These are phyloP conservation scores for Clistopyga incitator DNA, from an alignment of 2,888 invertebrate species.

Conservation along the genomic window DNA sequence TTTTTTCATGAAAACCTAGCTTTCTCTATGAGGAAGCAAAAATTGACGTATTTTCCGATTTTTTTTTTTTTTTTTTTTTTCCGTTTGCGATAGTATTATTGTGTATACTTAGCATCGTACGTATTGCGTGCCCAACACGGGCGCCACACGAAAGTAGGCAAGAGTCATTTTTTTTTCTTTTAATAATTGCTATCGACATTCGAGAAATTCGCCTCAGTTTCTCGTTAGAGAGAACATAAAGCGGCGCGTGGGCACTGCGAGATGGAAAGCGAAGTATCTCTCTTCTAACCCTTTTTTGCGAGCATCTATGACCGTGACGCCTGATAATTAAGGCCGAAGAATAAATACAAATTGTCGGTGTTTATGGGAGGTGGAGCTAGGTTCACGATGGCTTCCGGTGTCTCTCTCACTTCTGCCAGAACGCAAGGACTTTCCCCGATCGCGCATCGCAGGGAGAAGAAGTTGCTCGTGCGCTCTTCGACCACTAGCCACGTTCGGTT, in stretches of 20 bases:
- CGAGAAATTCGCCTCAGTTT: slow-evolving; percentile 33
- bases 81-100: neutral
- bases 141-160: slow-evolving; percentile 43
- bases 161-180: slow-evolving; percentile 31
- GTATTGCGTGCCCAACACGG: neutral
- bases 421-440: slow-evolving; percentile 62
- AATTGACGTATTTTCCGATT: neutral
- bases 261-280: slow-evolving; percentile 53
- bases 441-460: slow-evolving; percentile 20
- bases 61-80: neutral
- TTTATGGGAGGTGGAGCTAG: slow-evolving; percentile 7
- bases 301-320: slow-evolving; percentile 50
- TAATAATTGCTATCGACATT: slow-evolving; percentile 7
- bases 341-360: slow-evolving; percentile 14
- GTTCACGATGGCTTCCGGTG: slow-evolving; percentile 1
- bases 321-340: slow-evolving; percentile 53
- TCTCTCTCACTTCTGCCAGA: slow-evolving; percentile 5
- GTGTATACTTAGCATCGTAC: too few relatives aligned
- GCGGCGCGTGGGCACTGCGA: neutral
- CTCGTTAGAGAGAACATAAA: slow-evolving; percentile 49
- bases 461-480: slow-evolving; percentile 39
- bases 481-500: slow-evolving; percentile 41
- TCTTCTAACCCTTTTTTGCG: slow-evolving; percentile 12
- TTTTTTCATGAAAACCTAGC: too few relatives aligned
- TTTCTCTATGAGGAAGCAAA: too few relatives aligned